phyloP scores from a whole-genome alignment of 37 sponge, comb jelly and placozoan species.

The Axinella damicornis region DNA sequence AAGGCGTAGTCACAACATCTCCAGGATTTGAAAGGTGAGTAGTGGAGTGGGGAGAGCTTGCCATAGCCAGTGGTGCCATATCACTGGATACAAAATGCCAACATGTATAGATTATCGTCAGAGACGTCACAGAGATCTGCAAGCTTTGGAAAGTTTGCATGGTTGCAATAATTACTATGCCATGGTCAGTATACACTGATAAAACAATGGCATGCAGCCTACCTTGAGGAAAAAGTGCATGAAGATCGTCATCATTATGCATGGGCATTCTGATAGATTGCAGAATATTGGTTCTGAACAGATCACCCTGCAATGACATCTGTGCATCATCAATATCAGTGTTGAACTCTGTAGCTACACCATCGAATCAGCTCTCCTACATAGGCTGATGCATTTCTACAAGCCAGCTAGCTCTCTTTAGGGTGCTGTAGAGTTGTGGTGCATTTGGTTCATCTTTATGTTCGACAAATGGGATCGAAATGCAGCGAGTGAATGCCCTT shows the following conservation, averaged over 20 bases:
- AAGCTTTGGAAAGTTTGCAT: background rate
- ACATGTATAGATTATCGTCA: background rate
- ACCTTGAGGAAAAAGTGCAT: constrained; percentile 21
- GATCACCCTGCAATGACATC: background rate
- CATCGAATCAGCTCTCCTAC: background rate
- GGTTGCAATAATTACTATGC: too few relatives aligned
- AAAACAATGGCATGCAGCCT: background rate
- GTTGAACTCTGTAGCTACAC: background rate
- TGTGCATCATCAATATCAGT: background rate
- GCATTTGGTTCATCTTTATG: constrained; percentile 15
- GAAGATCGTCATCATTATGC: constrained; percentile 23
- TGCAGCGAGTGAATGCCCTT: constrained; percentile 7
- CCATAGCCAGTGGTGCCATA: background rate
- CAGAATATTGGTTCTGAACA: background rate
- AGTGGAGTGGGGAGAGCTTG: background rate
- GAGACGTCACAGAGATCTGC: constrained; percentile 1
- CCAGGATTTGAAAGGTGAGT: background rate
- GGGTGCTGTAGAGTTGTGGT: background rate
- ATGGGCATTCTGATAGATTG: background rate
- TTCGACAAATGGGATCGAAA: background rate
- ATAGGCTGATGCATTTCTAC: background rate
- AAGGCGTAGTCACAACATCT: background rate
- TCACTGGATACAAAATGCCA: constrained; percentile 1
- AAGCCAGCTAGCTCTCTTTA: background rate
- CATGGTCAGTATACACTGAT: too few relatives aligned